phyloP scores from a whole-genome alignment of 2,113 vertebrate genomes.

The Microcebus murinus region DNA sequence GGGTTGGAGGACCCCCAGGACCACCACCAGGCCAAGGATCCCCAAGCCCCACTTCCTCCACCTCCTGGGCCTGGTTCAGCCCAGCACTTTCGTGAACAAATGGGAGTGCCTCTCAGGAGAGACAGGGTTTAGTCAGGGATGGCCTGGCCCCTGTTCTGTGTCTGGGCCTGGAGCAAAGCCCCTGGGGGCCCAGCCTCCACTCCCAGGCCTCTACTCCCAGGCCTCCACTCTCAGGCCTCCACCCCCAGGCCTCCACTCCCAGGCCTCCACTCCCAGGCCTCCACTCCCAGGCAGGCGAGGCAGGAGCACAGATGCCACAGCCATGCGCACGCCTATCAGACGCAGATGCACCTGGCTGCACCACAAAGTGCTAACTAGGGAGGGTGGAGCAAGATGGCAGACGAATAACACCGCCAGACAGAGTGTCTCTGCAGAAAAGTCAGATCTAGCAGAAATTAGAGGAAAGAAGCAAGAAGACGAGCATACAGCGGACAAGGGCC shows the following conservation, averaged over 20 bases:
- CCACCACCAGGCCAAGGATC: not conserved
- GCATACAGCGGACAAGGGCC: too few species aligned
- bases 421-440: too few species aligned
- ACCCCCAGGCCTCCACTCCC: not conserved
- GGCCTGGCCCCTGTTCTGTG: not conserved
- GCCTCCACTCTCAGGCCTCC: not conserved
- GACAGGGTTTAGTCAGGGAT: not conserved
- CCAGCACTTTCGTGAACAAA: not conserved
- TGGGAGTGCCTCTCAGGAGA: not conserved
- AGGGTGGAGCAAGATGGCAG: too few species aligned
- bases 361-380: conserved; percentile 56
- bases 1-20: not conserved
- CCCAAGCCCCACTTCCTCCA: not conserved
- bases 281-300: not conserved
- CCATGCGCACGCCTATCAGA: not conserved
- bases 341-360: not conserved
- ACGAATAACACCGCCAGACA: too few species aligned
- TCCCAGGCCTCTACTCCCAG: too few species aligned
- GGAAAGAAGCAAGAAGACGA: too few species aligned
- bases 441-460: too few species aligned
- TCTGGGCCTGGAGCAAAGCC: not conserved
- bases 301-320: not conserved
- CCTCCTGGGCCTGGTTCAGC: not conserved
- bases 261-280: not conserved
- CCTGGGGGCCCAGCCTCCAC: not conserved